A percentile compares a stretch with the other conserved stretches of the same genome.
phyloP scores from a whole-genome alignment of 2,797 vertebrate genomes.

The Poeciliopsis gracilis region DNA sequence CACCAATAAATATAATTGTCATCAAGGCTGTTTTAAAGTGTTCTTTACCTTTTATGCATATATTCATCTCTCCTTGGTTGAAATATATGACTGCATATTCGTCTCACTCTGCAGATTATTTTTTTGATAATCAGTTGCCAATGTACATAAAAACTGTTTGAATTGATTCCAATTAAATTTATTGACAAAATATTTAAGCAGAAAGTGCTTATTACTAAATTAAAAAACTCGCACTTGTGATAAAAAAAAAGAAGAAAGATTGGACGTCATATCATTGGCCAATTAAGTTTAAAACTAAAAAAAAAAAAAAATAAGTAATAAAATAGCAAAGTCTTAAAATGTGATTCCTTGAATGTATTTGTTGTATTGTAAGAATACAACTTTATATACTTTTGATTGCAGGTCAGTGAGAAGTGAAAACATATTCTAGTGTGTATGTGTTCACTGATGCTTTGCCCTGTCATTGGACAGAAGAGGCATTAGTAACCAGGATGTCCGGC shows the following conservation, averaged over 20 bases:
- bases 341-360: background rate
- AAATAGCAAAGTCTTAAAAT: background rate
- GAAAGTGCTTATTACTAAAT: background rate
- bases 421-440: constrained; percentile 22
- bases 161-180: background rate
- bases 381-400: background rate
- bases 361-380: background rate
- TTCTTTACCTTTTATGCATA: no score
- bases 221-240: background rate
- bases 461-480: constrained; percentile 56
- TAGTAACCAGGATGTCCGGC: constrained; percentile 62
- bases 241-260: background rate
- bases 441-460: constrained; percentile 50
- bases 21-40: no score
- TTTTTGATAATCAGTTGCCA: background rate
- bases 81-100: background rate
- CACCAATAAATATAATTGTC: no score
- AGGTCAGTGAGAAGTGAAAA: constrained; percentile 11
- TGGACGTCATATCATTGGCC: background rate
- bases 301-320: background rate
- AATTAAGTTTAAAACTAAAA: background rate
- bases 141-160: background rate
- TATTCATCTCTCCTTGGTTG: background rate
- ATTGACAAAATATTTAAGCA: background rate
- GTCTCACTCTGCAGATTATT: background rate